A percentile compares a stretch with the other conserved stretches of the same genome.
phyloP scores from a whole-genome alignment of 2,113 vertebrate genomes.

The Oncorhynchus keta region DNA sequence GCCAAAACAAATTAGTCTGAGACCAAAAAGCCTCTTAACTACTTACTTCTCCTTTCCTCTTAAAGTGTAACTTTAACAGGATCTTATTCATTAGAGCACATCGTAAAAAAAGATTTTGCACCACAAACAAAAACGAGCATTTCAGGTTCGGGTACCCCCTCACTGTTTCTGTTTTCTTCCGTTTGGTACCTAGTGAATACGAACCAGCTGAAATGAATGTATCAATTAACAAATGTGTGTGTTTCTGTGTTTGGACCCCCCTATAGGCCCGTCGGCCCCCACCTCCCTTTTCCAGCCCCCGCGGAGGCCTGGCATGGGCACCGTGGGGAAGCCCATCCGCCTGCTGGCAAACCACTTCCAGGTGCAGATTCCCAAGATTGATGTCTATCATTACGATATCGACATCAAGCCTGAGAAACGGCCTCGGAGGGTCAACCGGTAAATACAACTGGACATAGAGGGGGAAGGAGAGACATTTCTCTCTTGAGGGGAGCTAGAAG shows the following conservation, averaged over 20 bases:
- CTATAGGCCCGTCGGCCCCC: constrained; percentile 84
- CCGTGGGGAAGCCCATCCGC: constrained; percentile 97
- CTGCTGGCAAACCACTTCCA: constrained; percentile 98
- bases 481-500: background rate
- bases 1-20: too few relatives aligned
- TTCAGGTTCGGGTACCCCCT: too few relatives aligned
- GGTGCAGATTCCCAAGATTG: constrained; percentile 99
- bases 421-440: constrained; percentile 98
- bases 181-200: too few relatives aligned
- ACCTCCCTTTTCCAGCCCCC: constrained; percentile 95
- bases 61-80: too few relatives aligned
- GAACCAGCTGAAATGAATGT: too few relatives aligned
- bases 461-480: background rate
- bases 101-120: too few relatives aligned
- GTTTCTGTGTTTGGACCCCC: constrained; percentile 4
- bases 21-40: too few relatives aligned
- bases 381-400: constrained; percentile 99
- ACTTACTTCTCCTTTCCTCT: too few relatives aligned
- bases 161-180: too few relatives aligned
- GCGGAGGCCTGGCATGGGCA: constrained; percentile 94
- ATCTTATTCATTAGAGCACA: too few relatives aligned
- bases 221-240: background rate
- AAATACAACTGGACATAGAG: constrained; percentile 24
- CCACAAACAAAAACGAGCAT: too few relatives aligned
- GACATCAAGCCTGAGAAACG: constrained; percentile 99